Evolutionary conservation across 2,797 vertebrate species (phyloP), one percentile per base, ranked within the genome.

Genomic region (Lophotriccus pileatus): DNA sequence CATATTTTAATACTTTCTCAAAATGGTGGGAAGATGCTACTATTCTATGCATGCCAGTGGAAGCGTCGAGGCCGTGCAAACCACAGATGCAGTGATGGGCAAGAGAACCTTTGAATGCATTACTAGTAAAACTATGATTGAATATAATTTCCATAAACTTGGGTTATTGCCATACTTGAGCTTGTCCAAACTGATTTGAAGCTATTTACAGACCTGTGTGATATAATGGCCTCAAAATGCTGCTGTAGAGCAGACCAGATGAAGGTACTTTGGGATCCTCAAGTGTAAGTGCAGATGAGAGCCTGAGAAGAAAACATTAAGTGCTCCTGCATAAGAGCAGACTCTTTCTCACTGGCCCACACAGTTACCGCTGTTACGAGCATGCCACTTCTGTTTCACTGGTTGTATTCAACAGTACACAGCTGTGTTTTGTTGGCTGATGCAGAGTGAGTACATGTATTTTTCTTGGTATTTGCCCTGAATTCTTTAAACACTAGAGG

Each of bases 401-500:
- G 69, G 3, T 75, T 70, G 56, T 63, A 37, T 73, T 67, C 79
- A 63, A 30, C 49, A 79, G 69, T 12, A 67, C 83, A 86, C 86
- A 94, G 89, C 87, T 94, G 85, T 64, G 1, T 87, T 96, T 80
- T 90, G 74, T 90, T 94, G 94, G 80, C 87, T 90, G 92, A 50
- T 68, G 23, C 85, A 8, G 32, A 80, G 79, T 77, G 46, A 92
- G 68, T 83, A 53, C 66, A 63, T 92, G 92, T 89, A 87, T 94
- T 96, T 95, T 93, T 87, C 87, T 95, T 90, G 93, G 83, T 92
- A 97, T 96, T 95, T 94, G 91, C 94, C 93, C 93, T 88, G 60
- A 96, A 91, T 96, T 94, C 85, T 86, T 95, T 89, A 68, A 96
- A 93, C 95, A 94, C 87, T 95, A 60, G 87, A 90, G 49, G 93